Evolutionary conservation across 2,797 vertebrate genomes (phyloP), one percentile per base, ranked within the genome.

Genomic region (Notolabrus celidotus): DNA sequence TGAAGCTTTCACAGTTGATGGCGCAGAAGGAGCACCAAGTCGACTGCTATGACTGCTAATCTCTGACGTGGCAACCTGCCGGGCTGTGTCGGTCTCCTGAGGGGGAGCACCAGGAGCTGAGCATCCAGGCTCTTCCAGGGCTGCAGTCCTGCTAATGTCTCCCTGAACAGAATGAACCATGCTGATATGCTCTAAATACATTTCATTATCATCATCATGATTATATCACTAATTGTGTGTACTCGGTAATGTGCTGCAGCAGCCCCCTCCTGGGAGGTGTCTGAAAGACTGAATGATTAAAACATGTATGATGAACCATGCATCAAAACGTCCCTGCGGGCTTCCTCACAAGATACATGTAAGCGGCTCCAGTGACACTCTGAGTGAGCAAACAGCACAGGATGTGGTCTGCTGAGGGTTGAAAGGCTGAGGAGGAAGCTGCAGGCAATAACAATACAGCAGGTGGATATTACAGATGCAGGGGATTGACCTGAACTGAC

Each of bases 151-250:
- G 80, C 86, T 85, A 82, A 79, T 71, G 74, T 86, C 85, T 88
- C 83, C 74, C 80, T 3, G 36, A 87, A 87, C 89, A 77, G 67
- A 82, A 29, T 38, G 70, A 86, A 79, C 67, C 74, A 41, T 22
- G 67, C 77, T 89, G 86, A 91, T 92, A 82, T 92, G 93, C 92
- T 94, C 93, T 92, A 93, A 94, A 94, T 93, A 92, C 93, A 94
- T 94, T 94, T 94, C 92, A 95, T 95, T 94, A 94, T 93, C 90
- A 93, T 93, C 90, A 90, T 92, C 86, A 91, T 92, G 91, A 94
- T 94, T 91, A 93, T 93, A 89, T 89, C 91, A 86, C 89, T 93
- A 93, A 94, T 93, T 93, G 92, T 88, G 92, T 93, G 93, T 92
- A 89, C 82, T 83, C 57, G 84, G 88, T 93, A 93, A 94, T 88